Evolutionary conservation across 2,113 vertebrate species (phyloP), one percentile per base, ranked within the genome.

Genomic region (Crotalus horridus): DNA sequence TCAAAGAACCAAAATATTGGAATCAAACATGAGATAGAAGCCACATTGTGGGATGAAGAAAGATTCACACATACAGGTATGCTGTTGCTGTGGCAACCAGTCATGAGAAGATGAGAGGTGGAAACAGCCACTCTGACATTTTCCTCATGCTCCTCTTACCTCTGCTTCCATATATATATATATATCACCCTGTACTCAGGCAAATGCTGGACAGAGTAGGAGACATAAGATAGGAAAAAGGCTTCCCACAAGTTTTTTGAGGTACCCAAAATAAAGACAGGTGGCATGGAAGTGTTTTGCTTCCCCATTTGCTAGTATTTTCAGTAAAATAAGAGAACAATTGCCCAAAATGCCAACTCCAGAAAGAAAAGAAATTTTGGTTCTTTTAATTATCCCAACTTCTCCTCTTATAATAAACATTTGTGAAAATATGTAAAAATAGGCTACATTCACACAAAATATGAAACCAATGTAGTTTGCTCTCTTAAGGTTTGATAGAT

Each of bases 11-110:
- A 74, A 24, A 6, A 26, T 29, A 69, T 39, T 87, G 29, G 46
- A 64, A 64, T 89, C 87, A 89, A 53, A 33, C 69, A 64, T n/a
- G 51, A 88, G 61, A 51, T 56, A 53, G 51, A 39, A 39, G 51
- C 59, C 24, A 39, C 55, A 33, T 6, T 88, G 59, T 15, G 26
- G 59, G 91, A 74, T 46, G 61, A 33, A 55, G 15, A 88, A 88
- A 92, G 51, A 26, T 64, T 88, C 20, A 69, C 91, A 92, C 91
- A 88, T 74, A 24, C 59, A 92, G 59, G 91, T 92, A 92, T 69
- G 48, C 24, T 15, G 91, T 89, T 92, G 87, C 91, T 89, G 59
- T 92, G 59, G 91, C 59, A 92, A 89, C 91, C 59, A 74, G 33
- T 51, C 54, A 53, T 55, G 88, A 88, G 86, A 64, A 74, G 13